Conservation (phyloP, 1,140 invertebrate species). For the Bombyx mori region DNA sequence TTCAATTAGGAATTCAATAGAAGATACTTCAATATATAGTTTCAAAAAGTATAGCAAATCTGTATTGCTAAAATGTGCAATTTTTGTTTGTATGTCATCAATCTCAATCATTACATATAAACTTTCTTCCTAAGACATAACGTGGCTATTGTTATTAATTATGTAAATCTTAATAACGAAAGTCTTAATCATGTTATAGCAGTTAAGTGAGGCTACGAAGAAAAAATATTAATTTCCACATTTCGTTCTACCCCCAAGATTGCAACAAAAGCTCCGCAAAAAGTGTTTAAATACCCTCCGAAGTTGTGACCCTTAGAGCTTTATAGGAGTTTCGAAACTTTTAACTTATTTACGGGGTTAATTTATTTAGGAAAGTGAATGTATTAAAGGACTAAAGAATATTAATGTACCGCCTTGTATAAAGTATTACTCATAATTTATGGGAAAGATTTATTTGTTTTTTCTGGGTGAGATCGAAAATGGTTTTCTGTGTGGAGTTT, state of each 20-base stretch:
- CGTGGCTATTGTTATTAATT: too few relatives aligned
- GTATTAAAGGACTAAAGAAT: conserved; percentile 45
- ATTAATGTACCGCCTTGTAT: conserved; percentile 39
- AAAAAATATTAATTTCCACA: too few relatives aligned
- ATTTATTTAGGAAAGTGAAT: conserved; percentile 39
- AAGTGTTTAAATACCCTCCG: conserved; percentile 13
- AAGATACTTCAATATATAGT: too few relatives aligned
- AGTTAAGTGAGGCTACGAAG: too few relatives aligned
- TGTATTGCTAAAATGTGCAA: too few relatives aligned
- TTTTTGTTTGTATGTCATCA: too few relatives aligned
- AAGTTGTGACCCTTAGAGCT: conserved; percentile 10
- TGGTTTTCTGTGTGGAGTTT: conserved; percentile 1
- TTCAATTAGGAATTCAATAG: too few relatives aligned
- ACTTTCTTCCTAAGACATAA: too few relatives aligned
- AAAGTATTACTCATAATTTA: conserved; percentile 32
- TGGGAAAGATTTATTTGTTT: conserved; percentile 18
- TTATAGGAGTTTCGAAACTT: conserved; percentile 16
- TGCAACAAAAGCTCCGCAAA: conserved; percentile 17
- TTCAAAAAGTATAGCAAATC: too few relatives aligned
- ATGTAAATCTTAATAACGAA: too few relatives aligned
- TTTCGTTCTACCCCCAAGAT: conserved; percentile 4
- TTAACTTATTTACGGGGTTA: conserved; percentile 22
- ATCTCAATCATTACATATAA: too few relatives aligned
- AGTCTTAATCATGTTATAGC: too few relatives aligned
- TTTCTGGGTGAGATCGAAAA: neutral